Percentiles rank a stretch among this genome's conserved stretches.
Conservation (phyloP, 2,113 vertebrate species). For the Thermophis baileyi region DNA sequence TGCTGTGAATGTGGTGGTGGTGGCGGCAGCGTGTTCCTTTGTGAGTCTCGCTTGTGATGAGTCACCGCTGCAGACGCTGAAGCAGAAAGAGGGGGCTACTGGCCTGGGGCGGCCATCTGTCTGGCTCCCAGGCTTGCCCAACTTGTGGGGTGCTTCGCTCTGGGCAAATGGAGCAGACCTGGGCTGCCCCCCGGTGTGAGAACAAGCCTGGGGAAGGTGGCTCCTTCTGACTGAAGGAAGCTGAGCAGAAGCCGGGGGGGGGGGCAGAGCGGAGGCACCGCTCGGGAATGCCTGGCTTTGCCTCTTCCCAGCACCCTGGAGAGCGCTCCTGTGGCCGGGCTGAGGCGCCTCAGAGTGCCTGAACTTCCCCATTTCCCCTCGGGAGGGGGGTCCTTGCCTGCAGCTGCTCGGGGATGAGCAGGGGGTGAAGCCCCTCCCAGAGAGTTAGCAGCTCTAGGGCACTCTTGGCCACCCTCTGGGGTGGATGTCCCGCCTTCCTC, state of each 20-base stretch:
- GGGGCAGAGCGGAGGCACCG: not conserved
- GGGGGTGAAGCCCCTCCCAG: not conserved
- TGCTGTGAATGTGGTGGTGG: not conserved
- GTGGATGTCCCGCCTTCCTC: not conserved
- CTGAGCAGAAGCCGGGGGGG: not conserved
- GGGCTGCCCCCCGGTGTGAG: not conserved
- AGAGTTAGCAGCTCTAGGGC: not conserved
- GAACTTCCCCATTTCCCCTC: not conserved
- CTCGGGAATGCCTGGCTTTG: not conserved
- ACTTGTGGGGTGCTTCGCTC: not conserved
- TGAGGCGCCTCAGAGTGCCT: not conserved
- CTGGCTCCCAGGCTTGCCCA: not conserved
- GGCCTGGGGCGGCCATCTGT: not conserved
- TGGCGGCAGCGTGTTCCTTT: not conserved
- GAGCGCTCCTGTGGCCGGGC: not conserved
- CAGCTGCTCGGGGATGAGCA: not conserved
- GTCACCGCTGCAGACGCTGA: constrained; percentile 29
- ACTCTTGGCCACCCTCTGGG: not conserved
- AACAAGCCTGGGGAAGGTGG: not conserved
- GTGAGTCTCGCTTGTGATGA: not conserved
- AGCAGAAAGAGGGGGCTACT: not conserved
- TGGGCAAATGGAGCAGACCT: not conserved
- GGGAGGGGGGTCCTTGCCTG: too few relatives aligned
- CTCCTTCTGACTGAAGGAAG: not conserved
- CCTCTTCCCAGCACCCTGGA: constrained; percentile 21